A percentile compares a stretch with the other conserved stretches of the same genome.
These are phyloP conservation scores for Drosophila algonquin DNA, from an alignment of 2,888 invertebrate genomes.

Conservation along the genomic window DNA sequence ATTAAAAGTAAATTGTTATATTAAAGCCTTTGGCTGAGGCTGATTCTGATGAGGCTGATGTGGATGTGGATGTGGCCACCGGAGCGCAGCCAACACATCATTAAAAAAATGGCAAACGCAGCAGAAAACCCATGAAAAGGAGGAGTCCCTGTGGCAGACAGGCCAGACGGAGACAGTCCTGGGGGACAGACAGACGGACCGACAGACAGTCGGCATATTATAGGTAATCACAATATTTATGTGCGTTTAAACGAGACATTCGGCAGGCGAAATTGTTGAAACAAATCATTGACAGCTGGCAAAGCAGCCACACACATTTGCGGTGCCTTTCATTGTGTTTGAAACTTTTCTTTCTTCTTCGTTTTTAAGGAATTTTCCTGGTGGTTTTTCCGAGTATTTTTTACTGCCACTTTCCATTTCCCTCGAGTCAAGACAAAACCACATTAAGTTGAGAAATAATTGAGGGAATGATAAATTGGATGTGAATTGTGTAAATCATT, in stretches of 20 bases:
- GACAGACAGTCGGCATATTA: conserved; percentile 64
- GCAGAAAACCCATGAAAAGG: conserved; percentile 28
- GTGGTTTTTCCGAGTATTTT: conserved; percentile 31
- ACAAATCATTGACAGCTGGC: conserved; percentile 77
- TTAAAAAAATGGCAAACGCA: conserved; percentile 52
- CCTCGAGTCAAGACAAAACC: conserved; percentile 16
- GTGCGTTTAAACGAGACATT: conserved; percentile 74
- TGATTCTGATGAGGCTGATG: not conserved
- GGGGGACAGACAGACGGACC: conserved; percentile 16
- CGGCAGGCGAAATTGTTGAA: conserved; percentile 68
- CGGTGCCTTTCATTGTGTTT: conserved; percentile 43
- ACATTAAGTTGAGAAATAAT: conserved; percentile 46
- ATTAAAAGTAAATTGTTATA: conserved; percentile 43
- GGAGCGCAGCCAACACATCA: conserved; percentile 34
- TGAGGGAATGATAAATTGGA: conserved; percentile 32
- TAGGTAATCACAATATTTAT: conserved; percentile 78
- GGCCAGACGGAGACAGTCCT: conserved; percentile 19
- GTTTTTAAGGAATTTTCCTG: conserved; percentile 34
- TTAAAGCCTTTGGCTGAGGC: conserved; percentile 34
- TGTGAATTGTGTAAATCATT: conserved; percentile 36
- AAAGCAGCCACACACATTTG: conserved; percentile 38
- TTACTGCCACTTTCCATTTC: conserved; percentile 8
- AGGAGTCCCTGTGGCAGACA: conserved; percentile 34
- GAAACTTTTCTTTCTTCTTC: conserved; percentile 17
- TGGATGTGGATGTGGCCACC: not conserved